Conservation (phyloP, 2,797 vertebrate species). For the Vireo griseus region DNA sequence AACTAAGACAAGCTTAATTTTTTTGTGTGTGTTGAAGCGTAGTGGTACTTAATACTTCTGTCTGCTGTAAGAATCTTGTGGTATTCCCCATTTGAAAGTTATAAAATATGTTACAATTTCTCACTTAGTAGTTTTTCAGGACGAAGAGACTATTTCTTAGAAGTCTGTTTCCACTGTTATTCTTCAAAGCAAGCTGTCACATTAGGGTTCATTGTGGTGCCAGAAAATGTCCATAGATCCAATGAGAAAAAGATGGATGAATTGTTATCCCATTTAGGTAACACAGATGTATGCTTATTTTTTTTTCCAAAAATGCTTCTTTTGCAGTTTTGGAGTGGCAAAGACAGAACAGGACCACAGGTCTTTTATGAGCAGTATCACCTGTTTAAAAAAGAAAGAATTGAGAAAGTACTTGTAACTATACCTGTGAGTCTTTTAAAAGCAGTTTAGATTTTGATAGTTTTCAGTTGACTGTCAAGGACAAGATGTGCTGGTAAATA, state of each 20-base stretch:
- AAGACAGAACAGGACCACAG: background rate
- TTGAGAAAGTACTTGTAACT: background rate
- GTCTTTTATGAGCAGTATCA: background rate
- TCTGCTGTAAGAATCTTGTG: background rate
- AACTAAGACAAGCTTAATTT: background rate
- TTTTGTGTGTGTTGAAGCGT: background rate
- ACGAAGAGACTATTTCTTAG: conserved; percentile 24
- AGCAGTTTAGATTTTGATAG: background rate
- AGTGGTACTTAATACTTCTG: background rate
- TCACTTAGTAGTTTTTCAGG: background rate
- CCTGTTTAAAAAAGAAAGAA: background rate
- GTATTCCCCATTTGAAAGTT: background rate
- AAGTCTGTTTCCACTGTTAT: conserved; percentile 1
- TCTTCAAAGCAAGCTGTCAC: background rate
- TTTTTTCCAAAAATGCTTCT: background rate
- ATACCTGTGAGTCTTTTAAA: background rate
- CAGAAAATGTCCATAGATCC: background rate
- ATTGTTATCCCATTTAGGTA: background rate
- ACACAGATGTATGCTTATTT: background rate
- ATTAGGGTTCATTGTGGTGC: background rate
- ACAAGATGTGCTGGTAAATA: background rate
- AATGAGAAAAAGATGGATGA: background rate
- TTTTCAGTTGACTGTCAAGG: background rate
- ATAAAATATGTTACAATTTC: background rate
- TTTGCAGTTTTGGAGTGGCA: background rate